phyloP scores from a whole-genome alignment of 2,113 vertebrate species.

The Lagenorhynchus albirostris region DNA sequence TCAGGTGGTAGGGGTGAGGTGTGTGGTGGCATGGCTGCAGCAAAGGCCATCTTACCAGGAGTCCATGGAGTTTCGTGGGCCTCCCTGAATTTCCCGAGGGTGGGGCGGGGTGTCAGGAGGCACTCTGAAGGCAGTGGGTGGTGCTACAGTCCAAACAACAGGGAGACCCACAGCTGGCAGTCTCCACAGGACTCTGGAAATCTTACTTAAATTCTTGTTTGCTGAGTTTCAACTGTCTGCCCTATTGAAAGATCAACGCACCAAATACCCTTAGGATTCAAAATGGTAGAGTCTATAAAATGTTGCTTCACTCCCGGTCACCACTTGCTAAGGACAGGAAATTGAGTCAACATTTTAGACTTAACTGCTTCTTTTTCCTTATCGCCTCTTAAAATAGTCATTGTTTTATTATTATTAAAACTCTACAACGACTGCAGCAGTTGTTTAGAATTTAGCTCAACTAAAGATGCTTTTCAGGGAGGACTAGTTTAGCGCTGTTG shows the following conservation, averaged over 20 bases:
- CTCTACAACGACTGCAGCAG: not conserved
- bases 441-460: not conserved
- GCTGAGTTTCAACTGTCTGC: not conserved
- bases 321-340: not conserved
- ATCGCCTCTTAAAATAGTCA: not conserved
- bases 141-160: not conserved
- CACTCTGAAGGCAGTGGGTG: not conserved
- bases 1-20: not conserved
- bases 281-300: not conserved
- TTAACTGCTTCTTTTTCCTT: not conserved
- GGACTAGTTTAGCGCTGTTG: not conserved
- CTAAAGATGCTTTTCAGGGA: not conserved
- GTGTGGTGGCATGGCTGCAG: not conserved
- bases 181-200: not conserved
- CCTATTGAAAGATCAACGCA: not conserved
- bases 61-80: rapidly evolving
- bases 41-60: not conserved
- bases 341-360: not conserved
- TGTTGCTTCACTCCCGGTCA: not conserved
- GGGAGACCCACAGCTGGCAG: too few relatives aligned
- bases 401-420: not conserved
- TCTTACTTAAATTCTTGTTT: not conserved
- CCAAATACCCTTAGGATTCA: not conserved
- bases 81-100: not conserved
- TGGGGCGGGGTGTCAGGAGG: too few relatives aligned